Conservation (phyloP, 37 sponge, comb jelly and placozoan species). For the Amphimedon queenslandica region DNA sequence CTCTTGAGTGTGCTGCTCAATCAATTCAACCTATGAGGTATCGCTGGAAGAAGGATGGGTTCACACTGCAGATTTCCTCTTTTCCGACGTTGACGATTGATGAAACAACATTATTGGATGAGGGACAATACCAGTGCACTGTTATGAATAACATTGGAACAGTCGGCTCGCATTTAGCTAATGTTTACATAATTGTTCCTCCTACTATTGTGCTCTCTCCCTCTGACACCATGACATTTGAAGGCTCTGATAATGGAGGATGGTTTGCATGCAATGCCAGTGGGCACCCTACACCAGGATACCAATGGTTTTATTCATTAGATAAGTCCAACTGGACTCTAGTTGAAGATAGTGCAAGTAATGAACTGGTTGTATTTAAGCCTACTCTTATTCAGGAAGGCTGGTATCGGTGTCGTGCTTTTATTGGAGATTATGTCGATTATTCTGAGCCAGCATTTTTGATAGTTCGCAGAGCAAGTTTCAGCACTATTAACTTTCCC, state of each 20-base stretch:
- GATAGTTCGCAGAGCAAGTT: not conserved
- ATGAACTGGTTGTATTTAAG: constrained; percentile 14
- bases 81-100: not conserved
- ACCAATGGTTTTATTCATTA: constrained; percentile 19
- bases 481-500: not conserved
- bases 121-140: constrained; percentile 17
- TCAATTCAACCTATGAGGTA: constrained; percentile 3
- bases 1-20: constrained; percentile 6
- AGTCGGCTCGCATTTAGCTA: not conserved
- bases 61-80: constrained; percentile 3
- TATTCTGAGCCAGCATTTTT: constrained; percentile 21
- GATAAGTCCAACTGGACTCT: not conserved
- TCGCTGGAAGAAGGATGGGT: constrained; percentile 25
- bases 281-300: constrained; percentile 18
- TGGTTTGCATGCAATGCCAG: constrained; percentile 26
- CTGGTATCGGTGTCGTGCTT: constrained; percentile 39
- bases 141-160: constrained; percentile 17
- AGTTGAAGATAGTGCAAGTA: constrained; percentile 2
- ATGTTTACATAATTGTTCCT: constrained; percentile 7
- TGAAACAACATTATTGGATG: constrained; percentile 1
- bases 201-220: constrained; percentile 10
- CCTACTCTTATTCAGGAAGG: constrained; percentile 23
- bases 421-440: constrained; percentile 1
- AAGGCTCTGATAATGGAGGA: constrained; percentile 25
- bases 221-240: not conserved